Evolutionary conservation across 2,888 invertebrate species (phyloP).

Genomic region (Aromia moschata): DNA sequence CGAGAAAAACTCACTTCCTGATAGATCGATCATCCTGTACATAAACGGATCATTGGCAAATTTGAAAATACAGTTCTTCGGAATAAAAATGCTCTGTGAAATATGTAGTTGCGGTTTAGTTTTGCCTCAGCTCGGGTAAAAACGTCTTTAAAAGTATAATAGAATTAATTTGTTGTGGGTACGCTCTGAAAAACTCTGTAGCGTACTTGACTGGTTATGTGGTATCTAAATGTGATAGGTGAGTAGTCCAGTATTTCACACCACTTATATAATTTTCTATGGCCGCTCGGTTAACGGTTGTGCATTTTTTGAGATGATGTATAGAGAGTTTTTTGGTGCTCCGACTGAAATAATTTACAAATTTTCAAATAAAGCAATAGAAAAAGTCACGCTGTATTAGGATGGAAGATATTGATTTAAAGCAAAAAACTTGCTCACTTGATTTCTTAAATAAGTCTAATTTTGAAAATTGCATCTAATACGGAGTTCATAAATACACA

Average conservation of each 20-base stretch:
- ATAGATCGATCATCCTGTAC: too few species aligned
- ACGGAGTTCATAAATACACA: too few species aligned
- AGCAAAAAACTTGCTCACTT: too few species aligned
- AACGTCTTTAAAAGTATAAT: constrained; percentile 24
- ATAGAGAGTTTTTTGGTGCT: not conserved
- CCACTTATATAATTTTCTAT: constrained; percentile 20
- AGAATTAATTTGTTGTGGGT: constrained; percentile 27
- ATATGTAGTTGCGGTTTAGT: constrained; percentile 15
- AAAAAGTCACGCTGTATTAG: not conserved
- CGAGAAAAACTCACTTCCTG: too few species aligned
- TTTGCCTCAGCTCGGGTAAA: constrained; percentile 14
- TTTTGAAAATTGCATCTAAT: too few species aligned
- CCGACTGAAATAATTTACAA: not conserved
- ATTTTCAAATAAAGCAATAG: not conserved
- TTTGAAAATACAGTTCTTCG: not conserved
- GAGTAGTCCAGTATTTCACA: constrained; percentile 20
- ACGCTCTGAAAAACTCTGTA: constrained; percentile 23
- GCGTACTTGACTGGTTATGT: constrained; percentile 20
- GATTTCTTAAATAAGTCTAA: too few species aligned
- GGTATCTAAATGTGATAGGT: constrained; percentile 18
- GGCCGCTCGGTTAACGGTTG: not conserved
- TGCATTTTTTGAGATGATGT: not conserved
- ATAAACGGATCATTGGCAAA: constrained; percentile 5
- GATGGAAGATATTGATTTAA: too few species aligned
- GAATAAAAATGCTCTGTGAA: constrained; percentile 5